Conservation (phyloP, 2,113 vertebrate species). For the Lepisosteus oculatus region DNA sequence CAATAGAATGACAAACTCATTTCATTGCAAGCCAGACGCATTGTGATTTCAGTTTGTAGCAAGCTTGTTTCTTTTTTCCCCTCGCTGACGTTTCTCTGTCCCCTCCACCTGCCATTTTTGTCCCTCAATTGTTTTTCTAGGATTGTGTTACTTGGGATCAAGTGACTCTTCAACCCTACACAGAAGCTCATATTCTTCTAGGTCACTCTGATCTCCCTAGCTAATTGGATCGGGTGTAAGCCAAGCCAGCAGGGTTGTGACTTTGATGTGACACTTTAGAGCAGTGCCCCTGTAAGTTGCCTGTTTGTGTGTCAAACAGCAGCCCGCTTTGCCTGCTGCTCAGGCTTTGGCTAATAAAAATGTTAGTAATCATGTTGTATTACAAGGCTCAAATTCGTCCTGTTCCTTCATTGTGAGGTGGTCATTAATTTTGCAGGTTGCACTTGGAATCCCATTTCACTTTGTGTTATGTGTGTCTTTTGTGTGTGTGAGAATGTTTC, state of each 20-base stretch:
- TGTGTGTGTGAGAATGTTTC: conserved; percentile 47
- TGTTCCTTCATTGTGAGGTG: conserved; percentile 59
- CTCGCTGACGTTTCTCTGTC: conserved; percentile 49
- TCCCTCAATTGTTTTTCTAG: conserved; percentile 54
- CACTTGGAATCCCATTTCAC: conserved; percentile 72
- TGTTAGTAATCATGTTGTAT: conserved; percentile 64
- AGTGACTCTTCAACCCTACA: conserved; percentile 70
- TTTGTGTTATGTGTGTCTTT: conserved; percentile 56
- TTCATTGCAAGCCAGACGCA: conserved; percentile 62
- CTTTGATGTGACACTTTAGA: conserved; percentile 79
- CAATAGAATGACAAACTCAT: conserved; percentile 81
- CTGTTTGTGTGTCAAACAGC: conserved; percentile 65
- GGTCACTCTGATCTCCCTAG: conserved; percentile 75
- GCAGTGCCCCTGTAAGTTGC: conserved; percentile 56
- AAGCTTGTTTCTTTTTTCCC: conserved; percentile 43
- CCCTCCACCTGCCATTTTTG: conserved; percentile 55
- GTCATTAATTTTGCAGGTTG: conserved; percentile 80
- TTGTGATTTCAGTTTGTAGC: conserved; percentile 63
- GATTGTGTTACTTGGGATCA: conserved; percentile 79
- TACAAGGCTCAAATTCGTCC: conserved; percentile 66
- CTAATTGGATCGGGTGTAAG: conserved; percentile 97
- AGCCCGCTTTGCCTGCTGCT: conserved; percentile 64
- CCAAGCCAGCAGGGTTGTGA: conserved; percentile 77
- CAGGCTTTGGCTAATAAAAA: conserved; percentile 57
- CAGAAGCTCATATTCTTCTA: conserved; percentile 68